These are phyloP conservation scores for Microcebus griseorufus DNA, from an alignment of 2,113 vertebrate species.

Conservation along the genomic window DNA sequence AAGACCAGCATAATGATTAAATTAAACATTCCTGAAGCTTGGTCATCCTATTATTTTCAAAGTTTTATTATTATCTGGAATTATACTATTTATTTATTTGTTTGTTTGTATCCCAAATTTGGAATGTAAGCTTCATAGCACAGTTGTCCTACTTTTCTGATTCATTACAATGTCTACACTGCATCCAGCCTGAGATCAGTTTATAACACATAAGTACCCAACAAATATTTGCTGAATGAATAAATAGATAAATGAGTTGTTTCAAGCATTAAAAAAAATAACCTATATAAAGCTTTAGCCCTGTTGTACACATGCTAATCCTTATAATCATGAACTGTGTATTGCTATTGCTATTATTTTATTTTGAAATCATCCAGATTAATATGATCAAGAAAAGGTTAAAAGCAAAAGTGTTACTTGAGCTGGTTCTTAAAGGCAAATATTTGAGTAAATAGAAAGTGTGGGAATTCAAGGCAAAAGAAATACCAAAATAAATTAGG, in stretches of 20 bases:
- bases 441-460: not conserved
- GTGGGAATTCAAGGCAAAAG: not conserved
- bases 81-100: not conserved
- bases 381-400: not conserved
- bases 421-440: not conserved
- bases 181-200: not conserved
- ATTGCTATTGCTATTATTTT: not conserved
- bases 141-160: not conserved
- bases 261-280: not conserved
- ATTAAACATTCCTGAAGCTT: not conserved
- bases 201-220: not conserved
- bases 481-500: not conserved
- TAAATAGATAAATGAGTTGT: not conserved
- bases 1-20: not conserved
- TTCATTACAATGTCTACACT: not conserved
- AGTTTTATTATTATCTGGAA: not conserved
- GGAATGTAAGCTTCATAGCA: not conserved
- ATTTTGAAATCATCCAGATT: constrained; percentile 1
- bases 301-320: not conserved
- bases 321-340: not conserved
- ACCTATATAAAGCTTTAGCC: not conserved
- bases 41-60: no score
- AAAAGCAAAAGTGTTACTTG: not conserved
- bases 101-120: not conserved
- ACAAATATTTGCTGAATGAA: not conserved